A percentile compares a stretch with the other conserved stretches of the same genome.
Conservation (phyloP, 2,888 invertebrate genomes). For the Drosophila dives region DNA sequence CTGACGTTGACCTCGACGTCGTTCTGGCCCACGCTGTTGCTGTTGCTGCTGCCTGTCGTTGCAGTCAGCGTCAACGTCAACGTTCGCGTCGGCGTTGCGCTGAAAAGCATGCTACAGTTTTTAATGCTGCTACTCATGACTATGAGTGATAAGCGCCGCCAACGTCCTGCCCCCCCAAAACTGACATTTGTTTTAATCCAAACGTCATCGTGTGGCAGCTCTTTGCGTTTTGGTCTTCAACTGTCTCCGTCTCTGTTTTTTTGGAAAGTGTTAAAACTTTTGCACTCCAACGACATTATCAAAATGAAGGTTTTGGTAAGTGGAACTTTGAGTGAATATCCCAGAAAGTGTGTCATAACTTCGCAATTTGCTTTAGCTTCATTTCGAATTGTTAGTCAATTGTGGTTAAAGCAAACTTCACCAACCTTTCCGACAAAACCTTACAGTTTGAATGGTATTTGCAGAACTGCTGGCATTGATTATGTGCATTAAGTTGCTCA, state of each 20-base stretch:
- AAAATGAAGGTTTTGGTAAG: constrained; percentile 33
- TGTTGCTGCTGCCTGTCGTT: constrained; percentile 4
- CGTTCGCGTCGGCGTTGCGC: constrained; percentile 47
- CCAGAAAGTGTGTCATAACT: constrained; percentile 12
- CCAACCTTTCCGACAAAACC: not conserved
- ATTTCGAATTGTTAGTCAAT: not conserved
- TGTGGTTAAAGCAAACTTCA: not conserved
- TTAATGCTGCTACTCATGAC: constrained; percentile 65
- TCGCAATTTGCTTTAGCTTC: not conserved
- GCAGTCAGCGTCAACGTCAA: not conserved
- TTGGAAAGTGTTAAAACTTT: constrained; percentile 57
- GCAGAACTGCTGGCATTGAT: constrained; percentile 20
- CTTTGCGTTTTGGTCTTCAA: constrained; percentile 30
- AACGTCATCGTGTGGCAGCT: constrained; percentile 68
- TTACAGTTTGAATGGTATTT: not conserved
- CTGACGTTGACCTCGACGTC: constrained; percentile 65
- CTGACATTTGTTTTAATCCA: constrained; percentile 78
- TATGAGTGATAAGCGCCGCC: constrained; percentile 60
- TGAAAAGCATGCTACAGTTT: constrained; percentile 72
- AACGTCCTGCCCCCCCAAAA: constrained; percentile 34
- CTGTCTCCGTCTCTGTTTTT: constrained; percentile 4
- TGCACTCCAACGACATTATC: constrained; percentile 69
- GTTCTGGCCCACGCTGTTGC: constrained; percentile 1
- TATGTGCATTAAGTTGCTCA: constrained; percentile 11
- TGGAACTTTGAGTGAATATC: constrained; percentile 16